Evolutionary conservation across 2,888 invertebrate genomes (phyloP), one percentile per base, ranked within the genome.

Genomic region (Heliconius hortense): DNA sequence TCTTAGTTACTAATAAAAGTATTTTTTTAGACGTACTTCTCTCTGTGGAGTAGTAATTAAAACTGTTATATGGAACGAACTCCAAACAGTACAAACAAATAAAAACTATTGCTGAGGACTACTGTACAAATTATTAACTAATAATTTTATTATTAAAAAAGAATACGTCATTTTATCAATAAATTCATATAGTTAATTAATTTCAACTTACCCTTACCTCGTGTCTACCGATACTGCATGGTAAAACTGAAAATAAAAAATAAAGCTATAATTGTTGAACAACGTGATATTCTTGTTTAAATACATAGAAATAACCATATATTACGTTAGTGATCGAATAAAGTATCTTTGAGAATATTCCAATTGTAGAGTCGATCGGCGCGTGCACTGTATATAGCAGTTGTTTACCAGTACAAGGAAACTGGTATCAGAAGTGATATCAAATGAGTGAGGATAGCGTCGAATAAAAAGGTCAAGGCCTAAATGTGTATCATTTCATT

Each of bases 231-330:
- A 18, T 31, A 56, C 73, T 72, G 77, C 78, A 78, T 78, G 43
- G 69, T 73, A 69, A 18, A 74, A 53, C 78, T 78, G 78, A 62
- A 78, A 78, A 71, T 15, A 72, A 72, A 78, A 43, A 24, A 74
- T n/a, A 71, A 26, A 59, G 48, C 62, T 35, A 72, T 73, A 73
- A 75, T n/a, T 24, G 26, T 76, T 60, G 31, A 76, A 74, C 31
- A 74, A 69, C 24, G 64, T 28, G 48, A n/a, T 26, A 72, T 70
- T 75, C n/a, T 70, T 66, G 71, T 75, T 53, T 43, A 48, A 76
- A 71, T 67, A 53, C 66, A 39, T 35, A 70, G 62, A 21, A 74
- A 66, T 43, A 43, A 53, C 62, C 60, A 68, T 64, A 74, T 74
- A 72, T 48, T 72, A 62, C 53, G 69, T 74, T 74, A 69, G 60